phyloP scores from a whole-genome alignment of 2,888 invertebrate species.

The Myopa testacea region DNA sequence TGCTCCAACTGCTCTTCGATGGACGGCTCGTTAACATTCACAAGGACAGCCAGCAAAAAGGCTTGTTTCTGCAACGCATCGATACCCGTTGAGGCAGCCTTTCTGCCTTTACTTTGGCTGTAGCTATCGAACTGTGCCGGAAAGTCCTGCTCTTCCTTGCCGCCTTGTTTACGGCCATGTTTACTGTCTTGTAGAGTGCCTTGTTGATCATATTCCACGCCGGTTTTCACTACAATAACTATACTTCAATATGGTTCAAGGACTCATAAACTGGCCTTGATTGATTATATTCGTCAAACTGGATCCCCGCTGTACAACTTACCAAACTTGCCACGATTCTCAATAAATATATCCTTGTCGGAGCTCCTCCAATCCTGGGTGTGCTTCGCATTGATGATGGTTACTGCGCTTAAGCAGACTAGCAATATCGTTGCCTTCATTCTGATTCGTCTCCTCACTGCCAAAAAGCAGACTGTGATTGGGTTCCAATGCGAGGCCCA shows the following conservation, averaged over 20 bases:
- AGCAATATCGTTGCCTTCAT: constrained; percentile 23
- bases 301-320: neutral
- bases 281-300: neutral
- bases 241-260: neutral
- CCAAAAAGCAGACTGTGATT: constrained; percentile 16
- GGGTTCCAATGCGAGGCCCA: neutral
- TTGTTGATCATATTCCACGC: neutral
- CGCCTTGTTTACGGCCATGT: neutral
- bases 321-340: constrained; percentile 35
- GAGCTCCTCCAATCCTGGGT: neutral
- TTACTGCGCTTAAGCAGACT: constrained; percentile 3
- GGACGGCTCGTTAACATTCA: constrained; percentile 10
- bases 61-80: constrained; percentile 29
- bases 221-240: constrained; percentile 37
- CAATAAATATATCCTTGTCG: constrained; percentile 10
- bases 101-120: neutral
- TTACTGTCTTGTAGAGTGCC: too few species aligned
- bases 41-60: constrained; percentile 27
- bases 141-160: neutral
- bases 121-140: constrained; percentile 2
- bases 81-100: neutral
- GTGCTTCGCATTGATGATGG: neutral
- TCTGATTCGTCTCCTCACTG: neutral
- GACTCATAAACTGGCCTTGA: neutral
- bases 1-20: constrained; percentile 16